Conservation (phyloP, 2,113 vertebrate species). For the Shinisaurus crocodilurus region DNA sequence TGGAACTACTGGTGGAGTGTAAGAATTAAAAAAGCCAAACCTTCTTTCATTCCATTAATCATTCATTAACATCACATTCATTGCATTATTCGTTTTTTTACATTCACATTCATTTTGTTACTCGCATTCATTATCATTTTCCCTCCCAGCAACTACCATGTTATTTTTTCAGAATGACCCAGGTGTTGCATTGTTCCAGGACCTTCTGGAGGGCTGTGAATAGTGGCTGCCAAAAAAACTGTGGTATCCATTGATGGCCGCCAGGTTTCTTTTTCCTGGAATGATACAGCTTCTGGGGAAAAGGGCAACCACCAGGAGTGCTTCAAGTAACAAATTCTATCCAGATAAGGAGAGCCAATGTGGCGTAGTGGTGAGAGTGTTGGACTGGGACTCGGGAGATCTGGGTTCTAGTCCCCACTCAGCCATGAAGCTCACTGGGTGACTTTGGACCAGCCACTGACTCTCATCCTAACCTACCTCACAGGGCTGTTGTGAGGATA, state of each 20-base stretch:
- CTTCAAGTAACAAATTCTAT: not conserved
- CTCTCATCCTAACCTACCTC: too few relatives aligned
- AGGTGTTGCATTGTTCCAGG: not conserved
- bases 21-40: not conserved
- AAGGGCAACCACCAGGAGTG: too few relatives aligned
- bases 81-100: not conserved
- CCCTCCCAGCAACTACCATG: too few relatives aligned
- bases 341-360: not conserved
- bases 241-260: not conserved
- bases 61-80: not conserved
- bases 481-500: too few relatives aligned
- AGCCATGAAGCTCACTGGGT: too few relatives aligned
- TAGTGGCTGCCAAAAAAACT: too few relatives aligned
- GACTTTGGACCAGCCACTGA: too few relatives aligned
- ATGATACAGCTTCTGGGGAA: too few relatives aligned
- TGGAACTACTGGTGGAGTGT: not conserved
- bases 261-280: too few relatives aligned
- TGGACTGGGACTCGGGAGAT: too few relatives aligned
- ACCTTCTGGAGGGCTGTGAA: not conserved
- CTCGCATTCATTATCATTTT: not conserved
- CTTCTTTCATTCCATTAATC: not conserved
- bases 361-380: too few relatives aligned
- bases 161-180: not conserved
- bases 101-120: not conserved
- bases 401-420: too few relatives aligned